Evolutionary conservation across 2,888 invertebrate genomes (phyloP).

Genomic region (Exephanes ischioxanthus): DNA sequence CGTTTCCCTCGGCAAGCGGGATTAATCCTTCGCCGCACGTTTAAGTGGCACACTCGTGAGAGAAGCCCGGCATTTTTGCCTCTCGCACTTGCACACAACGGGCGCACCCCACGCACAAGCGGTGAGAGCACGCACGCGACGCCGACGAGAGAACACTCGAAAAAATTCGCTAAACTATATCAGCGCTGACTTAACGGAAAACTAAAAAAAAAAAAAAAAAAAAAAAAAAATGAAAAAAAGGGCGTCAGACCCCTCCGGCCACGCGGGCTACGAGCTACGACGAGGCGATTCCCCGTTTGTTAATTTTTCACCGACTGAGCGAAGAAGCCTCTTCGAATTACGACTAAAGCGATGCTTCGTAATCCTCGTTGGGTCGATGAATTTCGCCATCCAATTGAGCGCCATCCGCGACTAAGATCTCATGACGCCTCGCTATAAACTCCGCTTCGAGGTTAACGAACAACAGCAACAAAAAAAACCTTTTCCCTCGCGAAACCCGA

Average conservation of each 20-base stretch:
- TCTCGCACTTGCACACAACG: conserved; percentile 16
- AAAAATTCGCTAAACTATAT: conserved; percentile 9
- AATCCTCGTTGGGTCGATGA: conserved; percentile 51
- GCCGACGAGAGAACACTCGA: conserved; percentile 16
- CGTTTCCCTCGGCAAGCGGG: conserved; percentile 64
- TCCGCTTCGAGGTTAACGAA: neutral
- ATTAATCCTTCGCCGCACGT: conserved; percentile 65
- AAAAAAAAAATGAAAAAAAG: conserved; percentile 25
- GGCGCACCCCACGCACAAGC: conserved; percentile 34
- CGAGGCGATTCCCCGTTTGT: conserved; percentile 18
- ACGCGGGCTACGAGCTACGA: conserved; percentile 61
- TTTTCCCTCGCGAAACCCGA: conserved; percentile 4
- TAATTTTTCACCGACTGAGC: neutral
- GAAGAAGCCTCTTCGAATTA: conserved; percentile 34
- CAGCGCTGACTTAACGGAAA: too few relatives aligned
- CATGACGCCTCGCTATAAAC: conserved; percentile 30
- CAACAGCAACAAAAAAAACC: neutral
- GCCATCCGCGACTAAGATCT: conserved; percentile 68
- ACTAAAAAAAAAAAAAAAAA: conserved; percentile 3
- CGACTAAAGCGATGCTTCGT: conserved; percentile 36
- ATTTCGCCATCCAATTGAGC: conserved; percentile 70
- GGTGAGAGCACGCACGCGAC: conserved; percentile 45
- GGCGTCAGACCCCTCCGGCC: conserved; percentile 46
- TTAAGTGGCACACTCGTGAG: conserved; percentile 57
- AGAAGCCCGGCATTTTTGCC: conserved; percentile 55